Evolutionary conservation across 2,113 vertebrate species (phyloP), one percentile per base, ranked within the genome.

Genomic region (Crotophaga sulcirostris): DNA sequence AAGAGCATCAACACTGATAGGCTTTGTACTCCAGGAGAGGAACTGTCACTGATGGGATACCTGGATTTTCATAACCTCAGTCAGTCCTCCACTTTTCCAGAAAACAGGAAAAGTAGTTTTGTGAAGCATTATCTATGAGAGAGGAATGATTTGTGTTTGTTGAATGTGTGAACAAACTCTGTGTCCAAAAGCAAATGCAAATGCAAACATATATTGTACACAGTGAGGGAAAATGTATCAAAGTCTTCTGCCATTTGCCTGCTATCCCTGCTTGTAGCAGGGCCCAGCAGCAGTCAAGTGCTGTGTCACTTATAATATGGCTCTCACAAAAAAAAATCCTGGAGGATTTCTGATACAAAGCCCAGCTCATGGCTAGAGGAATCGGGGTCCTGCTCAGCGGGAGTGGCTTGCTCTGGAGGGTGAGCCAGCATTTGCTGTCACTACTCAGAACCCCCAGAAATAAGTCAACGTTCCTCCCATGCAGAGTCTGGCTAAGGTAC

Each of bases 191-290:
- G 33, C 20, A 92, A 76, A 82, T 20, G 8, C 19, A 55, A 75
- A 86, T 58, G 16, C 18, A 90, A 69, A 54, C 1, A 1, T 24
- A 7, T 51, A 45, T 16, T 66, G 24, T 10, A 36, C 42, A 28
- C 6, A 42, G 64, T 7, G 8, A 3, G 2, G 2, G 9, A 2
- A 10, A 16, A 51, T 75, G 16, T 72, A 9, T 4, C 26, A 24
- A 79, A 75, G 34, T 17, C 19, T 70, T 58, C 49, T 79, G 58
- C 31, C 24, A n/a, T 18, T 36, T 0, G 0, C 14, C 19, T 0
- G 0, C 38, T 49, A 33, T 20, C 28, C 5, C 38, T 72, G 34
- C 17, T 69, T 76, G 21, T 47, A 47, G 18, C 8, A 47, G 28
- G 14, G 13, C 56, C 24, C 56, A 78, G 42, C 42, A 79, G 26